A percentile compares a stretch with the other conserved stretches of the same genome.
phyloP scores from a whole-genome alignment of 2,113 vertebrate genomes.

The Fulmarus glacialis region DNA sequence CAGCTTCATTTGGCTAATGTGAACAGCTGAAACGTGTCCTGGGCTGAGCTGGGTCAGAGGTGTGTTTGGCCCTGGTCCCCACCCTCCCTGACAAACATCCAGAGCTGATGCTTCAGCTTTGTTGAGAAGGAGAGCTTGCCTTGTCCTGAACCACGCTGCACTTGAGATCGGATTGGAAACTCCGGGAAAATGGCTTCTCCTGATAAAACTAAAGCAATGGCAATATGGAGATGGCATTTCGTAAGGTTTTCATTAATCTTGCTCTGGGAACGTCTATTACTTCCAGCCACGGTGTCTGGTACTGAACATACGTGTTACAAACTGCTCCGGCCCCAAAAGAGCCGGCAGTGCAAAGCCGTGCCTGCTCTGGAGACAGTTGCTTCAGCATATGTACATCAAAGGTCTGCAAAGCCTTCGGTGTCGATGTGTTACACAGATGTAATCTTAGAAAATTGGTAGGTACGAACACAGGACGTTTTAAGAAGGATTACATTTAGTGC shows the following conservation, averaged over 20 bases:
- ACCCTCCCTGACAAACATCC: not conserved
- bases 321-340: not conserved
- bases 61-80: not conserved
- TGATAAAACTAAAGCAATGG: not conserved
- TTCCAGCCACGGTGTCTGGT: not conserved
- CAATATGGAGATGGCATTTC: rapidly evolving
- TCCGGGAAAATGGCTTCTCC: not conserved
- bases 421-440: not conserved
- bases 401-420: not conserved
- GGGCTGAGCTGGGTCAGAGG: not conserved
- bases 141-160: not conserved
- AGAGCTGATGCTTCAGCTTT: not conserved
- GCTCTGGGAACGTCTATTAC: not conserved
- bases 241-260: not conserved
- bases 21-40: not conserved
- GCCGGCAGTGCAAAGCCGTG: not conserved
- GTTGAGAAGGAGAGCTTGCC: not conserved
- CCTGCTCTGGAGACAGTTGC: not conserved
- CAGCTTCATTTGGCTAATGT: not conserved
- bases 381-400: not conserved
- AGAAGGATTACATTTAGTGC: not conserved
- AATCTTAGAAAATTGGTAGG: not conserved
- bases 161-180: not conserved
- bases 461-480: not conserved
- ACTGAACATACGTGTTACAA: not conserved